Percentiles rank a stretch among this genome's conserved stretches.
These are phyloP conservation scores for Hemiprocne comata DNA, from an alignment of 2,113 vertebrate genomes.

Conservation along the genomic window DNA sequence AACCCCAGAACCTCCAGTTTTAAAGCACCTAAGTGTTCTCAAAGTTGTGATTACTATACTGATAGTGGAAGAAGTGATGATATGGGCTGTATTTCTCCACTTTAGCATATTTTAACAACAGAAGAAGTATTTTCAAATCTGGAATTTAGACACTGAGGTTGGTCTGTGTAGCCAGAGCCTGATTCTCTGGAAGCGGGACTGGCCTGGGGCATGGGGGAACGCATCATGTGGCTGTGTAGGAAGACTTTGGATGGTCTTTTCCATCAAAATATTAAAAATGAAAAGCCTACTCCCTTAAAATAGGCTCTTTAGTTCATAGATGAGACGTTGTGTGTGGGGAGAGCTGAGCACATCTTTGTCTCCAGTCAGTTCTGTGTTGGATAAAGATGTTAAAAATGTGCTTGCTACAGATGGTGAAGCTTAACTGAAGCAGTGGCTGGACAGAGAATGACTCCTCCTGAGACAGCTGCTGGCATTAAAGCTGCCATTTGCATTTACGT, in stretches of 20 bases:
- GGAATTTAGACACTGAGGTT: background rate
- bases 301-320: background rate
- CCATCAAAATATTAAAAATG: background rate
- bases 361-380: background rate
- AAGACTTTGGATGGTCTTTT: background rate
- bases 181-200: background rate
- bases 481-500: background rate
- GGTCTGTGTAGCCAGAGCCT: background rate
- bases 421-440: background rate
- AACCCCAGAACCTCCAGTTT: rapidly evolving
- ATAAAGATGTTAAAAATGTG: background rate
- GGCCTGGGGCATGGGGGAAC: rapidly evolving
- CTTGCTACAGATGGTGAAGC: background rate
- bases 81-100: background rate
- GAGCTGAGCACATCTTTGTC: rapidly evolving
- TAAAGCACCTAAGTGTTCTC: background rate
- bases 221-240: background rate
- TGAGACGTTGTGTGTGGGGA: background rate
- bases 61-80: background rate
- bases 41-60: background rate
- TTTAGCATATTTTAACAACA: background rate
- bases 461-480: background rate
- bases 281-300: background rate
- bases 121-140: background rate
- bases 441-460: background rate